Evolutionary conservation across 2,113 vertebrate genomes (phyloP), one percentile per base, ranked within the genome.

Genomic region (Albula glossodonta): DNA sequence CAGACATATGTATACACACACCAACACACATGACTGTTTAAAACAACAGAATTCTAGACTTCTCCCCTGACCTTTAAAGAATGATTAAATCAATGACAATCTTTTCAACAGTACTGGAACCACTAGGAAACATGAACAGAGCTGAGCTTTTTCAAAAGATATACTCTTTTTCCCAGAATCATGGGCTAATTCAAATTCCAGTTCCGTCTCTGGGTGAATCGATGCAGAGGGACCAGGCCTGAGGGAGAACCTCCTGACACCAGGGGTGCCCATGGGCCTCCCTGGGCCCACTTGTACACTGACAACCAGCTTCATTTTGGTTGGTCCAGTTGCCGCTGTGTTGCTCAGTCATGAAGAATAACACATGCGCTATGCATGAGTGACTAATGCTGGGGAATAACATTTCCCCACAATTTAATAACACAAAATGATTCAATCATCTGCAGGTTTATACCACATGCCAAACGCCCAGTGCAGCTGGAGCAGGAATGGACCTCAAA

Each of bases 401-500:
- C 83, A 87, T 81, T 66, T 78, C 79, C 82, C 9, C 82, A 51
- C 63, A 17, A 89, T 74, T 88, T 81, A 84, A 84, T 87, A 82
- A 85, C 78, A 87, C 83, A 78, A 84, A 89, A 85, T 84, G 57
- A 88, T 87, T 78, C 83, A 88, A 88, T 86, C 86, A 81, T 84
- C 85, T 25, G 52, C n/a, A 25, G 49, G 52, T 19, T 53, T 56
- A 84, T 77, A 17, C 50, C 77, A 85, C 74, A 49, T 83, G 60
- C 60, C 60, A 83, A 50, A 31, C 56, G 82, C 82, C 31, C 31
- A 2, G 82, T 53, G 82, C 57, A 60, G 53, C 70, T 49, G 78
- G 51, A 77, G 50, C 4, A 52, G 63, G 66, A 85, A 48, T 2
- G 66, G 77, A 86, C 82, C 80, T 50, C 74, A 56, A 50, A 56